Evolutionary conservation across 1,140 invertebrate species (phyloP), one percentile per base, ranked within the genome.

Genomic region (Ceratoteleas bidentatus): DNA sequence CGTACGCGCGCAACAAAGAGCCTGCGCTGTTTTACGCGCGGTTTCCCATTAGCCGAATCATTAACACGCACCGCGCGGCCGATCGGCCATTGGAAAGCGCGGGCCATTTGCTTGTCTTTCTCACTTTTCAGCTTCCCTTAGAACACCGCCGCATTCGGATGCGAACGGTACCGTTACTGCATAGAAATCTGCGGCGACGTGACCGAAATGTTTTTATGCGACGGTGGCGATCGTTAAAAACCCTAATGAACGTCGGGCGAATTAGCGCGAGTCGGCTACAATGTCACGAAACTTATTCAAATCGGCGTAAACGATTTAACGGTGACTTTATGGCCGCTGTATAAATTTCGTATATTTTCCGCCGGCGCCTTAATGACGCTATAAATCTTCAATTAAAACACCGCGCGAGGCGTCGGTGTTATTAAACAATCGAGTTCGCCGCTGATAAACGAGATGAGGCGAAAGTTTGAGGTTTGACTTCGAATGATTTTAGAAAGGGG

Each of bases 31-130:
- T 74, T 69, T 74, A 84, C 64, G 64, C 69, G 53, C 69, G 52
- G 69, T 53, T 68, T 60, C 58, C 77, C 54, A 77, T 80, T 84
- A 84, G 66, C 64, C 58, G 65, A 77, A 73, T 80, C 72, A 80
- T 83, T 80, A 77, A 84, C 76, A 77, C 75, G 69, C 80, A 69
- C 64, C 15, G 58, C 69, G 52, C 45, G 73, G 0, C 34, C 66
- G 64, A 65, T 65, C 64, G 13, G 61, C 77, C 61, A 74, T 78
- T 75, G 56, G 58, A 78, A 74, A 64, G 54, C 38, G 47, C 45
- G 57, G 40, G 43, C 69, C 50, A 74, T 52, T 68, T 74, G 49
- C 74, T 74, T 74, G 73, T 74, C 73, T 77, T 82, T 77, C 74
- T 57, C 74, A 78, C 69, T 77, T 74, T 73, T 34, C 33, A 56